Evolutionary conservation across 2,888 invertebrate species (phyloP), one percentile per base, ranked within the genome.

Genomic region (Lochmaea capreae): DNA sequence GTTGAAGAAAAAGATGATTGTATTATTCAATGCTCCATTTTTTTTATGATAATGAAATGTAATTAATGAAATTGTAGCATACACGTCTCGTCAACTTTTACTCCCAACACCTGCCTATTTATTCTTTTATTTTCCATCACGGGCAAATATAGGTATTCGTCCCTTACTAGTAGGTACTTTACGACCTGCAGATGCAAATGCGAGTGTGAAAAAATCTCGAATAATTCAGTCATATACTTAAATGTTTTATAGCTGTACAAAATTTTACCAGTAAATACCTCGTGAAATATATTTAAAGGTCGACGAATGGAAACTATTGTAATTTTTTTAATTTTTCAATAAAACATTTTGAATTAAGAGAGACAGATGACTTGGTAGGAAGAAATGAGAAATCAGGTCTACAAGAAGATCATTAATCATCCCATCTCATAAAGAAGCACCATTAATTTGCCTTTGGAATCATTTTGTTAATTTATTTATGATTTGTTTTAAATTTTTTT

Each of bases 111-210:
- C 52, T 52, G 52, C 52, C 16, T 16, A 52, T 52, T 1, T 4
- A 3, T 52, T 18, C 54, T 54, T 52, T n/a, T 52, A 9, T 54
- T 54, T 54, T 54, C 5, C 54, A 18, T 10, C 59, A 59, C 26
- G 16, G 16, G 26, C 22, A 33, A 33, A 33, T 33, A 59, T 26
- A n/a, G n/a, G n/a, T n/a, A 26, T 59, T 59, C 18, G 18, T 8
- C 42, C 42, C 39, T 6, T 18, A 62, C 62, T 42, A 9, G 43
- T n/a, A n/a, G n/a, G n/a, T 62, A 43, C 16, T 62, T 62, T 62
- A 62, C 42, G 62, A 62, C 16, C 16, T 62, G 62, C 62, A 62
- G 42, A 63, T 63, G 62, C 62, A 63, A 63, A 63, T 63, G 62
- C 42, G 62, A 63, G 10, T 5, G 18, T 63, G 18, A 16, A 42